phyloP scores from a whole-genome alignment of 2,113 vertebrate species.

The Pao palembangensis region DNA sequence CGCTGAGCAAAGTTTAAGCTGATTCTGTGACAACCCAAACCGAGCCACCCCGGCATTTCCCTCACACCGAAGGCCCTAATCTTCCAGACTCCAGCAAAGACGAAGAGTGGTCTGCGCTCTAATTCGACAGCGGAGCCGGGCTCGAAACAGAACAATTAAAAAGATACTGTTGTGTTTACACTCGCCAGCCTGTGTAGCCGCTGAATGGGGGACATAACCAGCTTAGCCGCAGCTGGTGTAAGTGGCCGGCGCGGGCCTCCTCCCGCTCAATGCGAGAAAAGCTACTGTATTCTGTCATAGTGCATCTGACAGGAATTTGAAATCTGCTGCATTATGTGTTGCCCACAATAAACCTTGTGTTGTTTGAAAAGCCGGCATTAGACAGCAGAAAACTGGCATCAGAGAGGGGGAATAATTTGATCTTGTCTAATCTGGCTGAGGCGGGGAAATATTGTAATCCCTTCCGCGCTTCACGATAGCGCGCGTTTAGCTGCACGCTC shows the following conservation, averaged over 20 bases:
- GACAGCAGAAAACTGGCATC: constrained; percentile 70
- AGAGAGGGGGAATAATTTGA: constrained; percentile 72
- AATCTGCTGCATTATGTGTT: constrained; percentile 69
- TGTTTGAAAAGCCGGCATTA: constrained; percentile 78
- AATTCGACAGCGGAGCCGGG: constrained; percentile 72
- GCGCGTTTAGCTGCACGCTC: constrained; percentile 35
- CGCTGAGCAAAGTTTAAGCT: constrained; percentile 80
- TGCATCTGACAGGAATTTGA: constrained; percentile 73
- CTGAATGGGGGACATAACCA: constrained; percentile 78
- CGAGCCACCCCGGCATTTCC: constrained; percentile 69
- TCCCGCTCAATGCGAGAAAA: constrained; percentile 54
- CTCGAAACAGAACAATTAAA: constrained; percentile 77
- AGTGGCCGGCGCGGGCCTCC: constrained; percentile 61
- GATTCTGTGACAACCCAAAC: constrained; percentile 75
- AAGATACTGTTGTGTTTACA: constrained; percentile 78
- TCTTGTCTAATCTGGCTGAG: constrained; percentile 76
- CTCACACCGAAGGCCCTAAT: constrained; percentile 69
- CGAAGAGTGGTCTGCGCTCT: constrained; percentile 64
- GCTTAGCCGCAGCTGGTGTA: constrained; percentile 74
- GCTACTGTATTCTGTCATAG: constrained; percentile 66
- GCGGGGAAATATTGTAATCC: constrained; percentile 69
- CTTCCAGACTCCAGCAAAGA: constrained; percentile 63
- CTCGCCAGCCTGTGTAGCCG: constrained; percentile 75
- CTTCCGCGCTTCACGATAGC: constrained; percentile 40
- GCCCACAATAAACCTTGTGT: constrained; percentile 74